A percentile compares a stretch with the other conserved stretches of the same genome.
Evolutionary conservation across 1,140 invertebrate species (phyloP).

Genomic region (Pentalonia nigronervosa): DNA sequence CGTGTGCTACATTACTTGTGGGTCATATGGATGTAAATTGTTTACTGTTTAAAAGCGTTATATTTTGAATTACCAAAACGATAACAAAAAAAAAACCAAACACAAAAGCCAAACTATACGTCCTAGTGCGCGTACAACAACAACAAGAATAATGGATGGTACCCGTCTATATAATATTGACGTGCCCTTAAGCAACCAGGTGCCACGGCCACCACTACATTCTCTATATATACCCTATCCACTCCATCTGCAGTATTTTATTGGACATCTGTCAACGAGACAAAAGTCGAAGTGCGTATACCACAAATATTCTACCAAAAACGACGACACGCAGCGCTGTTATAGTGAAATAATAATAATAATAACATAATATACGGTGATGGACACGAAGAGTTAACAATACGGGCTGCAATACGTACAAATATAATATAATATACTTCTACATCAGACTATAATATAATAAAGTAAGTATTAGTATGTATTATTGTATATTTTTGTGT

Average conservation of each 20-base stretch:
- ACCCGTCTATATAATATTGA: neutral
- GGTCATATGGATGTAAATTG: neutral
- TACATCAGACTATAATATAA: neutral
- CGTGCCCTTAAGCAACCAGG: neutral
- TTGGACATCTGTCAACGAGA: conserved; percentile 34
- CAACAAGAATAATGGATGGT: neutral
- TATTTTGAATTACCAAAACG: neutral
- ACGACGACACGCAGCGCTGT: neutral
- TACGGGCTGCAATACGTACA: neutral
- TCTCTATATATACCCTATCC: neutral
- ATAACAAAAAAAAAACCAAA: neutral
- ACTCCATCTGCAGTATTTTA: conserved; percentile 21
- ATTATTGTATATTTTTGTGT: neutral
- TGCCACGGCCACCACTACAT: neutral
- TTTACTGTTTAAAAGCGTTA: neutral
- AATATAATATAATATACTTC: neutral
- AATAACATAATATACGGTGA: neutral
- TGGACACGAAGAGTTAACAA: neutral
- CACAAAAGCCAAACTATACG: neutral
- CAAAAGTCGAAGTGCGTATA: neutral
- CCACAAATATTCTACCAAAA: neutral
- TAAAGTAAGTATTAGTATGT: neutral
- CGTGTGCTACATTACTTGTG: neutral
- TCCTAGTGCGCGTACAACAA: neutral
- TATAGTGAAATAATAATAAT: neutral